Evolutionary conservation across 2,888 invertebrate genomes (phyloP).

Genomic region (Slavum lentiscoides): DNA sequence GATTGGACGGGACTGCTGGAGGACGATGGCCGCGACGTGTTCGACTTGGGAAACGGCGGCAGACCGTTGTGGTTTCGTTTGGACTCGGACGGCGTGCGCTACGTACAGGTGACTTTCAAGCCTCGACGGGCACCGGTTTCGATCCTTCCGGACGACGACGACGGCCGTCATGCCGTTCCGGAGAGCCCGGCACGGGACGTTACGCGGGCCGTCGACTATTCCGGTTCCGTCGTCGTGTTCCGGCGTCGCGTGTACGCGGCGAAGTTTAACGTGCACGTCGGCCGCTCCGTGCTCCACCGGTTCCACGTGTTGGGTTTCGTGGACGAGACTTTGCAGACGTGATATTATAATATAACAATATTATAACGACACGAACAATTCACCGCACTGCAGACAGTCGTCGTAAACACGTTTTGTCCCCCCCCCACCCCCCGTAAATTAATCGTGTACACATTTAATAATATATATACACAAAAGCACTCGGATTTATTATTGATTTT

Average conservation of each 20-base stretch:
- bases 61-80: slow-evolving; percentile 21
- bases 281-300: slow-evolving; percentile 1
- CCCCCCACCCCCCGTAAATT: no score
- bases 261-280: slow-evolving; percentile 42
- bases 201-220: neutral
- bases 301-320: slow-evolving; percentile 24
- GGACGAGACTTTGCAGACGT: neutral
- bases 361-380: no score
- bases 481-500: no score
- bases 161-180: no score
- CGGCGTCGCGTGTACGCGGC: slow-evolving; percentile 21
- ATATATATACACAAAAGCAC: no score
- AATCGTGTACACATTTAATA: no score
- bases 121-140: neutral
- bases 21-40: neutral
- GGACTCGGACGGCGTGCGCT: neutral
- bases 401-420: no score
- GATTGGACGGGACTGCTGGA: neutral
- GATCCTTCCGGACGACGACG: no score
- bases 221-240: neutral
- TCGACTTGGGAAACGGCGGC: slow-evolving; percentile 25
- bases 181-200: neutral
- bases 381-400: no score
- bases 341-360: neutral
- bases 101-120: slow-evolving; percentile 17